Evolutionary conservation across 2,113 vertebrate genomes (phyloP).

Genomic region (Syrmaticus mikado): DNA sequence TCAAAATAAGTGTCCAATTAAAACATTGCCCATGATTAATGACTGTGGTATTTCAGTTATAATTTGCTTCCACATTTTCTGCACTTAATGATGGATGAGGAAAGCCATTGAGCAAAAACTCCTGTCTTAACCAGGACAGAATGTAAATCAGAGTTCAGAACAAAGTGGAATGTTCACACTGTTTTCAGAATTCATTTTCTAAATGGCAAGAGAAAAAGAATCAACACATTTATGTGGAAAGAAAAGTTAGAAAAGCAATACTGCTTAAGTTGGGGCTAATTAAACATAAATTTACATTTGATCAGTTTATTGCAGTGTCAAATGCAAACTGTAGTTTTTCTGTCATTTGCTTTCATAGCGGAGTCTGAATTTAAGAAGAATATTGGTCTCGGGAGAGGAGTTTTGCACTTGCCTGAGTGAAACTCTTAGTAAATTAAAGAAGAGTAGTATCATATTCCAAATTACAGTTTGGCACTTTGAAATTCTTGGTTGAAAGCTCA

Average conservation of each 20-base stretch:
- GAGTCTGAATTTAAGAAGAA: not conserved
- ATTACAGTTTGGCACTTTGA: not conserved
- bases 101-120: not conserved
- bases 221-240: not conserved
- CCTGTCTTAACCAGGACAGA: not conserved
- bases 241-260: not conserved
- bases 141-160: not conserved
- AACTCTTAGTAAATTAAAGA: not conserved
- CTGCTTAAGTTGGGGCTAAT: not conserved
- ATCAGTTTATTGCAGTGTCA: not conserved
- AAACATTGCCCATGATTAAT: not conserved
- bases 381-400: not conserved
- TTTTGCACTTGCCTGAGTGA: not conserved
- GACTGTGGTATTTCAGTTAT: not conserved
- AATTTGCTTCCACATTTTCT: not conserved
- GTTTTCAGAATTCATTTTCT: not conserved
- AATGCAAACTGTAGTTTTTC: not conserved
- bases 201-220: not conserved
- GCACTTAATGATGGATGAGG: not conserved
- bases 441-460: not conserved
- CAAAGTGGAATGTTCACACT: rapidly evolving
- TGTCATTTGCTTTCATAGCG: not conserved
- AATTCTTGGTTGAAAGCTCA: not conserved
- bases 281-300: not conserved
- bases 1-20: not conserved